These are phyloP conservation scores for Morpho deidamia DNA, from an alignment of 2,888 invertebrate genomes.

Conservation along the genomic window DNA sequence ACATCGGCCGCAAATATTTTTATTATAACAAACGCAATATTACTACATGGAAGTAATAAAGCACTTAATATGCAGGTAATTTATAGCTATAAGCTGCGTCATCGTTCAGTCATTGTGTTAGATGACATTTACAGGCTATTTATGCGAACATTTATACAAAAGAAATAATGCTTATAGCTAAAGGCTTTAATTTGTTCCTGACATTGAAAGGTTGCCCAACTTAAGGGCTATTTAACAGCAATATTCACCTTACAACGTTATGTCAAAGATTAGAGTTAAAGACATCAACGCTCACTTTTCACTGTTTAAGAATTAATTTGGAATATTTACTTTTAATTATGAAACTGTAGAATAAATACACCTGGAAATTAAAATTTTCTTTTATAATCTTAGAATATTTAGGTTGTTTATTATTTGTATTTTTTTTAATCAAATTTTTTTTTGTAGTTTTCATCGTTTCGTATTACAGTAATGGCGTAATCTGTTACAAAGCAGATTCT, in stretches of 20 bases:
- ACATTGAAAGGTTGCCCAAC: no score
- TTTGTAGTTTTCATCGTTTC: not conserved
- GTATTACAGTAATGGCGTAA: slow-evolving; percentile 1
- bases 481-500: slow-evolving; percentile 8
- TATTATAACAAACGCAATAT: slow-evolving; percentile 16
- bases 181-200: not conserved
- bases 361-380: no score
- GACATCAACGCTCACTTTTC: slow-evolving; percentile 16
- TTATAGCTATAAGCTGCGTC: slow-evolving; percentile 24
- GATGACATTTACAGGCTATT: slow-evolving; percentile 15
- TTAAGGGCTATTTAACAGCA: not conserved
- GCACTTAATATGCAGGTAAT: slow-evolving; percentile 19
- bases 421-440: no score
- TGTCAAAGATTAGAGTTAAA: slow-evolving; percentile 8
- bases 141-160: slow-evolving; percentile 27
- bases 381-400: no score
- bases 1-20: slow-evolving; percentile 14
- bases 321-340: no score
- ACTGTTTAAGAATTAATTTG: not conserved
- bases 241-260: not conserved
- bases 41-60: slow-evolving; percentile 26
- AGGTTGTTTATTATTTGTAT: no score
- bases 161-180: slow-evolving; percentile 9
- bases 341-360: no score
- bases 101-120: slow-evolving; percentile 15